Evolutionary conservation across 2,888 invertebrate genomes (phyloP).

Genomic region (Archips crataeganus): DNA sequence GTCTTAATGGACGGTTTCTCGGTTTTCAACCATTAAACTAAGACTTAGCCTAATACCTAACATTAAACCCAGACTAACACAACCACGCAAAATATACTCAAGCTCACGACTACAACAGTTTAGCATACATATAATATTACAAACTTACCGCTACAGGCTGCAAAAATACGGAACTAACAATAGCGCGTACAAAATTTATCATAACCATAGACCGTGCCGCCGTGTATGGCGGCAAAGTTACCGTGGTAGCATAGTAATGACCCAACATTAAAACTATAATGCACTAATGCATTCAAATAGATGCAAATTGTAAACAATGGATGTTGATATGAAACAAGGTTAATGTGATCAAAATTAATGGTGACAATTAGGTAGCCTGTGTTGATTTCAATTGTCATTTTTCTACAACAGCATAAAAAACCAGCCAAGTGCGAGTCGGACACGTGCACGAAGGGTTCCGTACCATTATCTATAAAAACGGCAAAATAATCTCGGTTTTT

Average conservation of each 20-base stretch:
- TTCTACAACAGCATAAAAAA: neutral
- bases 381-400: slow-evolving; percentile 2
- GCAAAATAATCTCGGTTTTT: no score
- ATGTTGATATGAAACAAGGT: slow-evolving; percentile 51
- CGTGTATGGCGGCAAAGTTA: slow-evolving; percentile 1
- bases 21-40: neutral
- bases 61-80: slow-evolving; percentile 31
- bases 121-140: slow-evolving; percentile 10
- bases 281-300: slow-evolving; percentile 58
- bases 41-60: slow-evolving; percentile 14
- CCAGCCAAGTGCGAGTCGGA: no score
- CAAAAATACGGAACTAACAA: neutral
- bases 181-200: neutral
- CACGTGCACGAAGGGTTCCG: no score
- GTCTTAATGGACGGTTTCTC: neutral
- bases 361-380: slow-evolving; percentile 5
- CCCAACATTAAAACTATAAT: slow-evolving; percentile 28
- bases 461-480: no score
- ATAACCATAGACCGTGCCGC: neutral
- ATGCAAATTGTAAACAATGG: slow-evolving; percentile 52
- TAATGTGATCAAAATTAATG: slow-evolving; percentile 47
- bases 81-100: slow-evolving; percentile 17
- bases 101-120: slow-evolving; percentile 22
- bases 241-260: slow-evolving; percentile 2
- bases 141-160: neutral